A percentile compares a stretch with the other conserved stretches of the same genome.
These are phyloP conservation scores for Macaca mulatta DNA, from an alignment of 2,113 vertebrate species.

Conservation along the genomic window DNA sequence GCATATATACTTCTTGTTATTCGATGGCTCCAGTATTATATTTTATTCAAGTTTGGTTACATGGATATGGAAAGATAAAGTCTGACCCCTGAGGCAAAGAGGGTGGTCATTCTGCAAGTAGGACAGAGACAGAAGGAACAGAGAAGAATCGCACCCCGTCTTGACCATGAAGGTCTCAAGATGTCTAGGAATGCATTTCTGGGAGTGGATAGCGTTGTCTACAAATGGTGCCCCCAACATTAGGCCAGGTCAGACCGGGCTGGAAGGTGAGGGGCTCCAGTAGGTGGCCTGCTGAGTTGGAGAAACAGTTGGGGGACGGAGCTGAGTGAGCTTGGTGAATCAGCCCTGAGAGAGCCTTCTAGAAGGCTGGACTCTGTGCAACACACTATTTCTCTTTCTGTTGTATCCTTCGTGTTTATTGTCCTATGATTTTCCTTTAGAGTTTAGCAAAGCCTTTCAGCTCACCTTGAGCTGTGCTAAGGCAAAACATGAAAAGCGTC, in stretches of 20 bases:
- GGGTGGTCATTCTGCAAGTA: background rate
- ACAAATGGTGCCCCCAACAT: background rate
- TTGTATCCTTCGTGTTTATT: no score
- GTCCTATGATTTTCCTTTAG: background rate
- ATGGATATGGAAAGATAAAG: background rate
- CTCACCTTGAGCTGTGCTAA: background rate
- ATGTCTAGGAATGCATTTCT: background rate
- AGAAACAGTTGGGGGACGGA: background rate
- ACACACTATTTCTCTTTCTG: background rate
- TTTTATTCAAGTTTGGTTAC: background rate
- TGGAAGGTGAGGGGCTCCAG: background rate
- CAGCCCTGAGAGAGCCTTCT: background rate
- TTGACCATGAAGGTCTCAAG: background rate
- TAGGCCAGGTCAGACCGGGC: background rate
- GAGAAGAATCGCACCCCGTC: background rate
- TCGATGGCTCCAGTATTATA: background rate
- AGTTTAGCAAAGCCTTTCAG: background rate
- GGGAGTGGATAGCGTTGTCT: background rate
- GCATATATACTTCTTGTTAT: background rate
- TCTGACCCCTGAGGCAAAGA: background rate
- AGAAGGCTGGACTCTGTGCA: background rate
- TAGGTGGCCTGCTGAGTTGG: background rate
- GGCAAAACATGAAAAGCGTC: background rate
- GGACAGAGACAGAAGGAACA: background rate
- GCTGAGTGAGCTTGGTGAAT: background rate